These are phyloP conservation scores for Sceloporus tristichus DNA, from an alignment of 2,113 vertebrate species.

Conservation along the genomic window DNA sequence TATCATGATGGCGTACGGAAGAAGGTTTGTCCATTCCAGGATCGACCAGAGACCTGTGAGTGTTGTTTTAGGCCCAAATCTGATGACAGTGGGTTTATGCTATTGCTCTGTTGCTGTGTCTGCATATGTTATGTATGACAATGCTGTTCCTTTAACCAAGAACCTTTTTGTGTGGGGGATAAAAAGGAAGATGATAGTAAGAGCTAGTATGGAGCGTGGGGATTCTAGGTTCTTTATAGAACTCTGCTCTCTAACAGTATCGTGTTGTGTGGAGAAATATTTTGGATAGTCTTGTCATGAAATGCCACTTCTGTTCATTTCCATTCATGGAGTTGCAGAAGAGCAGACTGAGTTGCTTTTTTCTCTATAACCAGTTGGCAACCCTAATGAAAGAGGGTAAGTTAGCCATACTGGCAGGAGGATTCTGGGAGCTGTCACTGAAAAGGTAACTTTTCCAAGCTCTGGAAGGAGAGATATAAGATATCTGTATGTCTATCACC, in stretches of 20 bases:
- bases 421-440: too few species aligned
- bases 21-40: slow-evolving; percentile 80
- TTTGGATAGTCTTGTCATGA: background rate
- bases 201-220: background rate
- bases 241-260: background rate
- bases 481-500: too few species aligned
- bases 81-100: background rate
- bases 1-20: slow-evolving; percentile 75
- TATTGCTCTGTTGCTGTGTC: background rate
- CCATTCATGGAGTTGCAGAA: background rate
- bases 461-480: too few species aligned
- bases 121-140: background rate
- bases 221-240: background rate
- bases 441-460: too few species aligned
- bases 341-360: background rate
- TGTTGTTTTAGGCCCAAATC: slow-evolving; percentile 19
- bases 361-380: background rate
- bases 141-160: background rate
- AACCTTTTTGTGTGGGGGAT: background rate
- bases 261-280: background rate
- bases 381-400: background rate
- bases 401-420: too few species aligned
- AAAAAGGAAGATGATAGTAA: background rate
- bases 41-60: slow-evolving; percentile 79
- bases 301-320: background rate